Base-by-base conservation (phyloP, 2,888 invertebrate genomes). In the Cantharis rufa region DNA sequence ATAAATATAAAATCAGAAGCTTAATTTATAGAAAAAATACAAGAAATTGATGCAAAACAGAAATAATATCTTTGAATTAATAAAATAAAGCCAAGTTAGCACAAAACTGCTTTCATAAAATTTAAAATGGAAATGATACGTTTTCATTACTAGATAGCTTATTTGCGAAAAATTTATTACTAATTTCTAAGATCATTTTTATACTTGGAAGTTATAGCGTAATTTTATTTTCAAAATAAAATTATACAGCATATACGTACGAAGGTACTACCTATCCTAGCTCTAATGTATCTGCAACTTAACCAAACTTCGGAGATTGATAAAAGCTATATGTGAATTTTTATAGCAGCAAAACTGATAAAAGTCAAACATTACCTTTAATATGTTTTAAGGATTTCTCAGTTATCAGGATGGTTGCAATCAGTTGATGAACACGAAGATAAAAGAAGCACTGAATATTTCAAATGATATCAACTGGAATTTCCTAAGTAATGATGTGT, bases 391-490 rank as follows among this genome's bases (percentile, higher is more conserved):
- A 84, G 84, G 80, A 75, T 81, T 84, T 77, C 80, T 84, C 66
- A 83, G 78, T 72, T 82, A 83, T 78, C 81, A 84, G 71, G 81
- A 82, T 70, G 77, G 79, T 64, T 84, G 83, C 15, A 80, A 89
- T 68, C 82, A 85, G 0, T 86, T 96, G 71, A 96, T 96, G 96
- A 94, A 93, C 83, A 92, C 91, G 0, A 86, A 88, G 61, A 94
- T 96, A 7, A 92, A 91, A 80, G 81, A 90, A 77, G 92, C 92
- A 70, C 89, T 96, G 0, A 87, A 89, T 1, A 92, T 96, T 62
- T 92, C 94, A 0, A 87, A 88, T 0, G 88, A 91, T 70, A 92
- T 94, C 10, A 88, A 85, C 5, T 96, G 95, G 93, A 93, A 92
- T 75, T 90, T 90, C 0, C 92, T 92, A 83, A 90, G 92, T 11